Evolutionary conservation across 1,140 invertebrate species (phyloP).

Genomic region (Fopius arisanus): DNA sequence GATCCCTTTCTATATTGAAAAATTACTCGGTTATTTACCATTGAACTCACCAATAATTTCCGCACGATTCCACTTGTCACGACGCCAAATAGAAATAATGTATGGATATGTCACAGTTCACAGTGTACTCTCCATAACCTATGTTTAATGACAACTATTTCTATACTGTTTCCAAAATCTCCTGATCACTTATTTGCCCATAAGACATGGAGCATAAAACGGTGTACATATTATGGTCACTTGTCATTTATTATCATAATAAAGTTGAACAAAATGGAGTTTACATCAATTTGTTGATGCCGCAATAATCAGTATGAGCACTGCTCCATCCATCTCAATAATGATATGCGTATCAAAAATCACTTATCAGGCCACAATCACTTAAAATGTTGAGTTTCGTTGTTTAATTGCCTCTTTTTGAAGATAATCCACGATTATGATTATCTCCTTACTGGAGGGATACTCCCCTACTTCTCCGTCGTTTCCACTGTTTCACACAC

Average conservation of each 20-base stretch:
- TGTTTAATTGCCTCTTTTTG: too few relatives aligned
- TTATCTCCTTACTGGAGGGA: neutral
- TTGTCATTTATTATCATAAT: neutral
- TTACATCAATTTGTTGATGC: neutral
- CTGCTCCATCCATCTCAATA: too few relatives aligned
- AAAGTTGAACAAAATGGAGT: neutral
- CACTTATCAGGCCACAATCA: too few relatives aligned
- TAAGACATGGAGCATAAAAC: too few relatives aligned
- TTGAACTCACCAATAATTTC: neutral
- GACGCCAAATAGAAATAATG: neutral
- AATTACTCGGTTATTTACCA: neutral
- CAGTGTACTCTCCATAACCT: too few relatives aligned
- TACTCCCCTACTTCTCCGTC: neutral
- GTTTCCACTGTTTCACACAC: neutral
- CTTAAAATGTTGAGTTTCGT: too few relatives aligned
- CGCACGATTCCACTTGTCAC: neutral
- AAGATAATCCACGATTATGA: too few relatives aligned
- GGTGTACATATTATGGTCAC: neutral
- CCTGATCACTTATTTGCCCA: neutral
- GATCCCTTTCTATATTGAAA: too few relatives aligned
- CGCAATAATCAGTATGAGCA: neutral
- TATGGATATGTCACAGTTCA: neutral
- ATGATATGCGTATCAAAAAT: too few relatives aligned
- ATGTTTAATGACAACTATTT: too few relatives aligned
- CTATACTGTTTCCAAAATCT: neutral